Percentiles rank a stretch among this genome's conserved stretches.
phyloP scores from a whole-genome alignment of 2,113 vertebrate species.

The Melozone crissalis region DNA sequence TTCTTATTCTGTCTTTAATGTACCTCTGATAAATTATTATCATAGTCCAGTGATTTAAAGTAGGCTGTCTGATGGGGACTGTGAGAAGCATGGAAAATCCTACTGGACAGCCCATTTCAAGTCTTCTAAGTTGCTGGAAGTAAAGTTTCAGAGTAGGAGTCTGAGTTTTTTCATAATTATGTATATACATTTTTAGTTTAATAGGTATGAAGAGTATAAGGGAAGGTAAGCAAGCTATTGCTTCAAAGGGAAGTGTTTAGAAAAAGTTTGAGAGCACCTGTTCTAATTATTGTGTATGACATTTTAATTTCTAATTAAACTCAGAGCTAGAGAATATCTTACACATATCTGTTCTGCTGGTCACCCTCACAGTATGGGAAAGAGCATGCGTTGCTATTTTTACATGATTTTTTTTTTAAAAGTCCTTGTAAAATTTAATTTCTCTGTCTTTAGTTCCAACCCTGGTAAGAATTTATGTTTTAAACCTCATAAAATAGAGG shows the following conservation, averaged over 20 bases:
- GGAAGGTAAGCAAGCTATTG: not conserved
- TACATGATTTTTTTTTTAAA: not conserved
- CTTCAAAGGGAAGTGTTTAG: not conserved
- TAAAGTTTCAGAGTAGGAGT: not conserved
- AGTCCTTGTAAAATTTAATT: not conserved
- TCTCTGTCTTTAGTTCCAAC: not conserved
- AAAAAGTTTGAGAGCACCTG: not conserved
- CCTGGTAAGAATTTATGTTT: not conserved
- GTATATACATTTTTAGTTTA: not conserved
- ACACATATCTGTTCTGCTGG: not conserved
- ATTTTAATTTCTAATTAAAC: not conserved
- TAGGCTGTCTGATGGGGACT: not conserved
- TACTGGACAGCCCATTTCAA: not conserved
- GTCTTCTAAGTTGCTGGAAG: not conserved
- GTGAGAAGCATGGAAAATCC: not conserved
- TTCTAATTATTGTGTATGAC: not conserved
- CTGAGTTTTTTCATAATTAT: not conserved
- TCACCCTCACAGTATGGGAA: not conserved
- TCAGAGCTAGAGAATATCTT: not conserved
- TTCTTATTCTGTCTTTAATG: not conserved
- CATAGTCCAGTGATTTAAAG: not conserved
- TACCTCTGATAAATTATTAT: not conserved
- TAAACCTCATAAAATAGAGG: not conserved
- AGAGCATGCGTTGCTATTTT: not conserved
- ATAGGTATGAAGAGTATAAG: not conserved